These are phyloP conservation scores for Tragelaphus scriptus DNA, from an alignment of 2,113 vertebrate species.

Conservation along the genomic window DNA sequence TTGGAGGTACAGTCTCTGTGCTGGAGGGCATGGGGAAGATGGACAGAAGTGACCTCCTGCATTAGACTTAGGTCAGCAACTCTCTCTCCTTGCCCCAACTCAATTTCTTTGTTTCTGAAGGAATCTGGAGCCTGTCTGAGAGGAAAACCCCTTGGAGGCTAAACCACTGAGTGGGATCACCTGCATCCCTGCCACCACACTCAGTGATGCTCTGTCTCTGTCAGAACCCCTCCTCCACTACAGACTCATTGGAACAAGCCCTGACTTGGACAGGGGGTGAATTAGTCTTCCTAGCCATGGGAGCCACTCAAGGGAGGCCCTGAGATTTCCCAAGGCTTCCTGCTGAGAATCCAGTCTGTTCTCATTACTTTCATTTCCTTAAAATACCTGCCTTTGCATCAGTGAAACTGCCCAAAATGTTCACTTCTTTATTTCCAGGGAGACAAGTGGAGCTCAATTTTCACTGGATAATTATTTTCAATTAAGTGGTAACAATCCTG, in stretches of 20 bases:
- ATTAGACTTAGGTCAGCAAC: fast-evolving
- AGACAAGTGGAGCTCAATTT: constrained; percentile 77
- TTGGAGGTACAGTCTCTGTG: background rate
- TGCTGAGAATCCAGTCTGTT: background rate
- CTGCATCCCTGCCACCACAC: background rate
- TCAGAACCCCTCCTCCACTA: background rate
- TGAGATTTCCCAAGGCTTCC: constrained; percentile 6
- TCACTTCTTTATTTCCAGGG: constrained; percentile 63
- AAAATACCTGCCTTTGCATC: constrained; percentile 43
- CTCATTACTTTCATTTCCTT: constrained; percentile 18
- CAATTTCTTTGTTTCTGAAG: background rate
- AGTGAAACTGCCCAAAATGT: constrained; percentile 59
- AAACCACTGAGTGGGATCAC: background rate
- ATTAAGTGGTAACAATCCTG: constrained; percentile 82
- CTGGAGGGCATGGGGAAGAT: background rate
- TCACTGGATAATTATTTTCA: constrained; percentile 83
- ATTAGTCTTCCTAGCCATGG: fast-evolving
- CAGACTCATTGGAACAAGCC: background rate
- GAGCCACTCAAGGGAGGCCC: background rate
- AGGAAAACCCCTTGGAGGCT: background rate
- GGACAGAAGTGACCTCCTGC: background rate
- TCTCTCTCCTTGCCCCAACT: background rate
- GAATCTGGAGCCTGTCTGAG: background rate
- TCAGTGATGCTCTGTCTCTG: background rate
- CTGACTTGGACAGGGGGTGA: background rate